Base-by-base conservation (phyloP, 2,113 vertebrate genomes). In the Nanorana parkeri region DNA sequence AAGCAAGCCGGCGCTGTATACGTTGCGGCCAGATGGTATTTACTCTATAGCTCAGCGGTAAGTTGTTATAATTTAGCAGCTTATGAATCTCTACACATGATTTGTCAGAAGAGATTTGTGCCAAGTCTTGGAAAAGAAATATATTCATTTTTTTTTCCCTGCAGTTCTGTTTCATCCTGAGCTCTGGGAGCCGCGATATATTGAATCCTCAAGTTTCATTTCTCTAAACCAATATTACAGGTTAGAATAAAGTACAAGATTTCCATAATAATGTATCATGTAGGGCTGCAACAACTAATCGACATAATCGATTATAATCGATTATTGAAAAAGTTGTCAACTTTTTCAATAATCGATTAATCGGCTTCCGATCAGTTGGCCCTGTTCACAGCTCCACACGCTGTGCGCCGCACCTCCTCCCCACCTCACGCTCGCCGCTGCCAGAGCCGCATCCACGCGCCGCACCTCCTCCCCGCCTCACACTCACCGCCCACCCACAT, bases 1-100 rank as follows among this genome's bases (percentile, higher is more conserved):
- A 76, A 66, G 63, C 80, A 83, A 60, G 52, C 23, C 11, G 32
- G n/a, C 5, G 24, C 63, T 76, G 71, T 83, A 83, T 83, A 83
- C 26, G 64, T 66, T 76, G 20, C 54, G 24, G 64, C 52, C 80
- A 83, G 80, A 83, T 83, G 80, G 80, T 83, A 83, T 83, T 83
- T 83, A 83, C 80, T 60, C 51, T 83, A 83, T 83, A 83, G 63
- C 71, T 76, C 63, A 11, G 63, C 17, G 61, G 71, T 68, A 68
- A 65, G 29, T 68, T 69, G 78, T 64, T 55, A 81, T 73, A 61
- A 74, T 72, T 81, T 81, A 51, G 58, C 79, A 69, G 69, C 56
- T 52, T 81, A 65, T 65, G 71, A 74, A 73, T 74, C 51, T 28
- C 61, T 63, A 65, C 36, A 64, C 72, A 83, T 63, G 72, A 75